Percentiles rank a stretch among this genome's conserved stretches.
These are phyloP conservation scores for Neotoxoptera formosana DNA, from an alignment of 1,140 invertebrate species.

Conservation along the genomic window DNA sequence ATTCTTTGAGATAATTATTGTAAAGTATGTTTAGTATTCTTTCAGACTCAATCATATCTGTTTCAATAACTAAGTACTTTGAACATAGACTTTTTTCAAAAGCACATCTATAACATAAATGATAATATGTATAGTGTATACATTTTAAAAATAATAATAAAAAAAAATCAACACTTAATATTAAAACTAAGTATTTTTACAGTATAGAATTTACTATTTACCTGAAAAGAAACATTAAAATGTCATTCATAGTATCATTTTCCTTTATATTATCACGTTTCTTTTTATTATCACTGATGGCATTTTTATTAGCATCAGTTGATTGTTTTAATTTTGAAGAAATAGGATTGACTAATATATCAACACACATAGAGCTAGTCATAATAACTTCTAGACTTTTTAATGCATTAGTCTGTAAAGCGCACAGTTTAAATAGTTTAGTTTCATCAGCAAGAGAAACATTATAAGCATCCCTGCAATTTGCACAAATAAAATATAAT, in stretches of 20 bases:
- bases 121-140: neutral
- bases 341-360: conserved; percentile 57
- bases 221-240: conserved; percentile 49
- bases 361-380: conserved; percentile 36
- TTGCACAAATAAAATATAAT: neutral
- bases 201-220: neutral
- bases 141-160: neutral
- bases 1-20: conserved; percentile 54
- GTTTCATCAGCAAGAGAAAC: conserved; percentile 65
- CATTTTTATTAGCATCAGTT: conserved; percentile 55
- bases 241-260: conserved; percentile 26
- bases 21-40: conserved; percentile 53
- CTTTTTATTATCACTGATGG: conserved; percentile 34
- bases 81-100: conserved; percentile 54
- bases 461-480: conserved; percentile 56
- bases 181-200: neutral
- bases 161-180: neutral
- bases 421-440: conserved; percentile 65
- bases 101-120: conserved; percentile 50
- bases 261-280: neutral
- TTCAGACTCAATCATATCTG: conserved; percentile 53
- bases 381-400: conserved; percentile 65
- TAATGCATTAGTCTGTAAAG: conserved; percentile 69
- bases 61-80: conserved; percentile 49
- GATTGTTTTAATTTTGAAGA: conserved; percentile 33